A percentile compares a stretch with the other conserved stretches of the same genome.
Evolutionary conservation across 2,113 vertebrate species (phyloP).

Genomic region (Melanerpes formicivorus): DNA sequence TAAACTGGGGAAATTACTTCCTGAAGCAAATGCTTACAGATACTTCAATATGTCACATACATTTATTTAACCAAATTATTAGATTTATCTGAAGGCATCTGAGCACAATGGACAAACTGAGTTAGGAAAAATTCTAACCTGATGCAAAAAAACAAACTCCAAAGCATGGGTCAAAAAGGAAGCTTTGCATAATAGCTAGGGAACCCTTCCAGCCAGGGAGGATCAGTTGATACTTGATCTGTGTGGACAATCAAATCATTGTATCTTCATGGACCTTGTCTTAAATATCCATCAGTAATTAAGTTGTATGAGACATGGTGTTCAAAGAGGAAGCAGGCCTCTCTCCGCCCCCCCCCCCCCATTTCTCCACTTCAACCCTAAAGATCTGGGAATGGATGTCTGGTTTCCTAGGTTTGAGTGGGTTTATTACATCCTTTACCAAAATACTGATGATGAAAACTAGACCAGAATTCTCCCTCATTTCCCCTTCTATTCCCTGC

Average conservation of each 20-base stretch:
- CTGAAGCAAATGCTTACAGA: conserved; percentile 1
- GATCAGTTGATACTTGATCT: background rate
- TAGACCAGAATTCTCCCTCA: background rate
- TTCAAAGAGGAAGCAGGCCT: background rate
- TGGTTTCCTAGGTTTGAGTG: background rate
- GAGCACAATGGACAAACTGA: background rate
- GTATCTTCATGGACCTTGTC: background rate
- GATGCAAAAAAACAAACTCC: background rate
- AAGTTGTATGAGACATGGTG: background rate
- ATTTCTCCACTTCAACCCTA: background rate
- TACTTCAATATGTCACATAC: background rate
- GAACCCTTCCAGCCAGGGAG: background rate
- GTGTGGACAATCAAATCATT: background rate
- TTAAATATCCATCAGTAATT: background rate
- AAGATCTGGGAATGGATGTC: background rate
- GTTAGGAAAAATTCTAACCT: background rate
- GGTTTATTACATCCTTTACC: background rate
- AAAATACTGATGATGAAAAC: background rate
- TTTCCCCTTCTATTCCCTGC: background rate
- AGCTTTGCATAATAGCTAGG: background rate
- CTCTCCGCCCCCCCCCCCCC: background rate
- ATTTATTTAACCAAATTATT: background rate
- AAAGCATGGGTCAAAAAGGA: background rate
- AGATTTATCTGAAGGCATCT: background rate
- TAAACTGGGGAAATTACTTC: background rate